phyloP scores from a whole-genome alignment of 64 coral and sea anemone genomes.

The Anthopleura sola region DNA sequence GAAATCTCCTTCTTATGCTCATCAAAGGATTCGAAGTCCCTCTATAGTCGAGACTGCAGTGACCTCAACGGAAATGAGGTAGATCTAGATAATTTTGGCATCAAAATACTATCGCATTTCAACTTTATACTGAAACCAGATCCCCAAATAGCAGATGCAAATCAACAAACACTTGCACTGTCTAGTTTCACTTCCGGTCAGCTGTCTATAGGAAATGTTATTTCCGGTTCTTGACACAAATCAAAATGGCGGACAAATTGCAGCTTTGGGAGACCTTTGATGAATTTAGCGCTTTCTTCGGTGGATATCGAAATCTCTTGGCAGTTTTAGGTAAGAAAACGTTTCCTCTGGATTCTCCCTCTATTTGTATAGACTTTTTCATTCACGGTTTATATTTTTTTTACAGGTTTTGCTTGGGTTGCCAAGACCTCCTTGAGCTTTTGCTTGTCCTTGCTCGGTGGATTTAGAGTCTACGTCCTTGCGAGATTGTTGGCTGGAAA shows the following conservation, averaged over 20 bases:
- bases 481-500: not conserved
- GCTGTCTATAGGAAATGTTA: not conserved
- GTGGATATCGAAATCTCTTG: not conserved
- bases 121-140: not conserved
- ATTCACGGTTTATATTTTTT: not conserved
- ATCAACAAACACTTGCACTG: not conserved
- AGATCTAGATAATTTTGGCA: not conserved
- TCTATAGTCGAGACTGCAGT: not conserved
- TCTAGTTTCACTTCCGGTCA: not conserved
- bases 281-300: not conserved
- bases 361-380: not conserved
- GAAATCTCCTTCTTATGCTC: not conserved
- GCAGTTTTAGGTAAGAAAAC: not conserved
- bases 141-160: not conserved
- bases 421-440: slow-evolving; percentile 17
- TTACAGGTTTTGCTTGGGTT: slow-evolving; percentile 39
- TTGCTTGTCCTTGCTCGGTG: slow-evolving; percentile 1
- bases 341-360: not conserved
- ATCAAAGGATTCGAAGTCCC: not conserved
- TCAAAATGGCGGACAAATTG: not conserved
- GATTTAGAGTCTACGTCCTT: slow-evolving; percentile 28
- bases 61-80: slow-evolving; percentile 1
- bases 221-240: not conserved
- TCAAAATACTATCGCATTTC: not conserved
- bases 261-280: slow-evolving; percentile 1